These are phyloP conservation scores for Philonicus albiceps DNA, from an alignment of 2,888 invertebrate species.

Conservation along the genomic window DNA sequence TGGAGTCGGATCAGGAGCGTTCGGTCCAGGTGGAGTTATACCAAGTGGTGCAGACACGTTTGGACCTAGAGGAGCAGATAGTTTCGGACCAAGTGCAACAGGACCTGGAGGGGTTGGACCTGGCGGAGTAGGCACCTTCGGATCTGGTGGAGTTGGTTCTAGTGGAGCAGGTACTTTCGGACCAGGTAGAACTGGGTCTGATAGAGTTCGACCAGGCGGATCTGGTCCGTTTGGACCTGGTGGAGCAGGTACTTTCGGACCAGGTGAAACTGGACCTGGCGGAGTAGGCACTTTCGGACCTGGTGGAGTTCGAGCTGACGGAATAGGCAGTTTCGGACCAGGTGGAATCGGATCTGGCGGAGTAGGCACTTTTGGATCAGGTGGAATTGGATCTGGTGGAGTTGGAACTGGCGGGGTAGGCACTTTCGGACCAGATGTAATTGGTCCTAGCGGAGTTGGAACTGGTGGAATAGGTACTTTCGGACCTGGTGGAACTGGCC, in stretches of 20 bases:
- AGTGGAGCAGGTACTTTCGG: background rate
- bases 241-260: background rate
- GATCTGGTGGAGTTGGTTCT: background rate
- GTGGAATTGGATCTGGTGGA: conserved; percentile 26
- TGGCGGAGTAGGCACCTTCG: background rate
- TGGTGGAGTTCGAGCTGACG: background rate
- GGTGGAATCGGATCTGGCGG: conserved; percentile 13
- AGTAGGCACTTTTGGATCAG: conserved; percentile 11
- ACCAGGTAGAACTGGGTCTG: conserved; percentile 16
- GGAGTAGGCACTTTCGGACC: conserved; percentile 15
- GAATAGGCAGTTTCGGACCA: background rate
- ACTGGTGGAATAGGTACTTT: background rate
- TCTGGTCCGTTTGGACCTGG: conserved; percentile 46
- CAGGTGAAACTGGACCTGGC: background rate
- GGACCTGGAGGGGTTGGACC: background rate
- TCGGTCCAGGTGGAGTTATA: conserved; percentile 21
- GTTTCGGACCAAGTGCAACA: background rate
- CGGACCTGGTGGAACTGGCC: background rate
- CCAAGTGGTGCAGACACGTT: too few relatives aligned
- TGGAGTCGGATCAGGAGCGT: background rate
- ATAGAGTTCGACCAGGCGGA: conserved; percentile 6
- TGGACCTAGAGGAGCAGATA: conserved; percentile 30
- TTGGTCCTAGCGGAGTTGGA: conserved; percentile 47
- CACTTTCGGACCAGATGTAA: conserved; percentile 37
- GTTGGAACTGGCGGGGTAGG: conserved; percentile 40